Evolutionary conservation across 2,113 vertebrate species (phyloP).

Genomic region (Bos taurus): DNA sequence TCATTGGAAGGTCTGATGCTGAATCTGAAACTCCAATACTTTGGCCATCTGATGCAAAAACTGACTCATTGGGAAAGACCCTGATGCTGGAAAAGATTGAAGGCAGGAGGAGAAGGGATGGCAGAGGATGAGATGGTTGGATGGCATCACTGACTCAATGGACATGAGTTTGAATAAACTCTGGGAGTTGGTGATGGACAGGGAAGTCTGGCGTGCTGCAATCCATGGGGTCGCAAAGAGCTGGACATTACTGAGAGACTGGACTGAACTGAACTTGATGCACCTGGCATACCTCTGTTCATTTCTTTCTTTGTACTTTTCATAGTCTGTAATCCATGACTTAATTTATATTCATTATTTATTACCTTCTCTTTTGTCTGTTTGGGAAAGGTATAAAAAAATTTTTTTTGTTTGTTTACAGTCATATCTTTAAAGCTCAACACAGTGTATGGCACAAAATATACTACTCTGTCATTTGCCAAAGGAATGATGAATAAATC

Average conservation of each 20-base stretch:
- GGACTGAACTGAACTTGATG: not conserved
- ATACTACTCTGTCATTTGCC: not conserved
- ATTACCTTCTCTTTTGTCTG: not conserved
- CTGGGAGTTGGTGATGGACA: not conserved
- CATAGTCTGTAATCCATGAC: not conserved
- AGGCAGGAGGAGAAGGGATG: not conserved
- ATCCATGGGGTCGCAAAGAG: not conserved
- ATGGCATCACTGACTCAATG: not conserved
- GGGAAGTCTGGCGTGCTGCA: not conserved
- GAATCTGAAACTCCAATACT: not conserved
- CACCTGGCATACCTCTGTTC: not conserved
- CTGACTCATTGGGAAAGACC: not conserved
- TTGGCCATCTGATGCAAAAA: not conserved
- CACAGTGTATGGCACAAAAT: not conserved
- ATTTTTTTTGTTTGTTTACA: not conserved
- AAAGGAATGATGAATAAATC: not conserved
- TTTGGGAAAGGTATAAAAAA: not conserved
- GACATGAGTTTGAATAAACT: not conserved
- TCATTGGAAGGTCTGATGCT: not conserved
- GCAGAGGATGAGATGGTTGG: not conserved
- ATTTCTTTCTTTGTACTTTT: not conserved
- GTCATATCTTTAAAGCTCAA: not conserved
- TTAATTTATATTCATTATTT: not conserved
- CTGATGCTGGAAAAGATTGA: not conserved
- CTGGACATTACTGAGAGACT: fast-evolving